Conservation (phyloP, 2,888 invertebrate species). For the Meandrusa payeni region DNA sequence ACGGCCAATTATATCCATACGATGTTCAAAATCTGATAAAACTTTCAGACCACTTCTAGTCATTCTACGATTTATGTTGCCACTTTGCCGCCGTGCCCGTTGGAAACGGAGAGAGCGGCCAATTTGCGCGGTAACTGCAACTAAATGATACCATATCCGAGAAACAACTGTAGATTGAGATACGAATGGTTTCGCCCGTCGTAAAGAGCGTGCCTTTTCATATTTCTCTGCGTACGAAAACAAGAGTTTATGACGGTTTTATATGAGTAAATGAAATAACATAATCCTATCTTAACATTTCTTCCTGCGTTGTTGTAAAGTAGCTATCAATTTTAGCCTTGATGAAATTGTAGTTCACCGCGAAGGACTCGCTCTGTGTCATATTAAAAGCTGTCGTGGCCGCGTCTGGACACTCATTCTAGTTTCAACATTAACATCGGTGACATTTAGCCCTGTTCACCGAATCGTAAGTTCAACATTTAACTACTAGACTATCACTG, state of each 20-base stretch:
- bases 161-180: constrained; percentile 73
- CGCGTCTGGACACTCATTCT: no score
- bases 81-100: constrained; percentile 43
- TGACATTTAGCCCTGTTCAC: no score
- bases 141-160: constrained; percentile 69
- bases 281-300: background rate
- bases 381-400: no score
- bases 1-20: no score
- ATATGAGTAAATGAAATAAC: constrained; percentile 20
- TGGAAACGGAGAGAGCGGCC: constrained; percentile 58
- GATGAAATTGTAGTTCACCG: no score
- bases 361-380: no score
- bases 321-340: no score
- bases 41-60: constrained; percentile 42
- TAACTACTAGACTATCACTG: no score
- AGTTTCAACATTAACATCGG: no score
- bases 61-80: constrained; percentile 36
- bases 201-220: constrained; percentile 68
- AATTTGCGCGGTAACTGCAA: constrained; percentile 72
- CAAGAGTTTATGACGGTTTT: constrained; percentile 48
- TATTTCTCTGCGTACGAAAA: constrained; percentile 44
- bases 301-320: background rate
- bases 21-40: background rate
- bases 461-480: no score
- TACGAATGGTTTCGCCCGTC: constrained; percentile 56